Evolutionary conservation across 2,888 invertebrate genomes (phyloP).

Genomic region (Teleogryllus oceanicus): DNA sequence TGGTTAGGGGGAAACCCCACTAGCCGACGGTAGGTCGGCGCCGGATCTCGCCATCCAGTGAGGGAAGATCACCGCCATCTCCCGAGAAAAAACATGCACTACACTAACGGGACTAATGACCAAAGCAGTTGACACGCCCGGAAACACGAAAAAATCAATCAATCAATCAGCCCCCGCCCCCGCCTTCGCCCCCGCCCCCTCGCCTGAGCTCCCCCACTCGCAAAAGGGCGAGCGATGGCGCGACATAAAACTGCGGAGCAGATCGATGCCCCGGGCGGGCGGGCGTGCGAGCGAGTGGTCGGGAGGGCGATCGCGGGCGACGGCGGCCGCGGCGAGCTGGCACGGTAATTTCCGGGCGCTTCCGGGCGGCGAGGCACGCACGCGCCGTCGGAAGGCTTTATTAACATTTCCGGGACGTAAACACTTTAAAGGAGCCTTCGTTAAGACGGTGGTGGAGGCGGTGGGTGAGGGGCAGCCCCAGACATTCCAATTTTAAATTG

Average conservation of each 20-base stretch:
- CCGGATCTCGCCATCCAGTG: no score
- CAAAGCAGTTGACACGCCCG: no score
- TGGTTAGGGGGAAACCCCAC: no score
- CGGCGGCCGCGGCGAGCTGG: not conserved
- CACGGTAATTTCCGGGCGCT: not conserved
- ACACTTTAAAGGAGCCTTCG: slow-evolving; percentile 18
- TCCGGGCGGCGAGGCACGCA: not conserved
- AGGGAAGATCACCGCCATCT: no score
- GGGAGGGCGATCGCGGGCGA: not conserved
- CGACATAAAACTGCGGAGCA: not conserved
- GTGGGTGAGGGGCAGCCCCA: not conserved
- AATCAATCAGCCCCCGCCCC: not conserved
- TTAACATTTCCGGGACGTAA: slow-evolving; percentile 18
- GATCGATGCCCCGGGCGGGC: not conserved
- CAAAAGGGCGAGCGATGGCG: not conserved
- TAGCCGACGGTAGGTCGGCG: no score
- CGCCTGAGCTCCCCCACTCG: not conserved
- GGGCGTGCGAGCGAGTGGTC: not conserved
- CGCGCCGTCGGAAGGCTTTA: not conserved
- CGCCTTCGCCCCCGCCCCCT: not conserved
- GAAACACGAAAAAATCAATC: no score
- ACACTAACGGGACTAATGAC: no score
- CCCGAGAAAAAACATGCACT: no score
- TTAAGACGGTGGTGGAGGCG: not conserved
- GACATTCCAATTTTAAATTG: slow-evolving; percentile 10